Evolutionary conservation across 2,797 vertebrate species (phyloP).

Genomic region (Syndactyla subalaris): DNA sequence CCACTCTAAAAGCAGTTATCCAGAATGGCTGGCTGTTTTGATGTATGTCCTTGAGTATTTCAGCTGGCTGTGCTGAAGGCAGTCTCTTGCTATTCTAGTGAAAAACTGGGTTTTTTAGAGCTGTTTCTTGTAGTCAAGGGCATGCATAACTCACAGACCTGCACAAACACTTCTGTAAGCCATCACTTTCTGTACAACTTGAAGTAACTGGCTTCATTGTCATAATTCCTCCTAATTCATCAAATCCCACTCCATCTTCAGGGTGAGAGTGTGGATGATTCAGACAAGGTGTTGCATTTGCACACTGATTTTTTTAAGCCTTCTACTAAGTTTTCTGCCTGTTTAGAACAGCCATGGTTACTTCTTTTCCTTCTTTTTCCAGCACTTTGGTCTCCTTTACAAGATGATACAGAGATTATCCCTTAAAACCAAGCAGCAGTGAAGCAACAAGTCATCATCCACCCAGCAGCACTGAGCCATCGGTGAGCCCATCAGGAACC

Average conservation of each 20-base stretch:
- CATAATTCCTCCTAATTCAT: background rate
- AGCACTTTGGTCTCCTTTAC: constrained; percentile 95
- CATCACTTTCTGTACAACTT: background rate
- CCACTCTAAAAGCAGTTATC: background rate
- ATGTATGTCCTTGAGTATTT: background rate
- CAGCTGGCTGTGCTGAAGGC: background rate
- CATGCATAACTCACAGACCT: background rate
- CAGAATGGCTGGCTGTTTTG: background rate
- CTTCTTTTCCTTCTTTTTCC: background rate
- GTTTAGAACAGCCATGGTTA: background rate
- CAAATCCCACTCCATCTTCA: background rate
- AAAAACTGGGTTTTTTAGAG: background rate
- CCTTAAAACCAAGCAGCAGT: constrained; percentile 90
- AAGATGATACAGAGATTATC: constrained; percentile 87
- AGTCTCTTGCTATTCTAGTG: background rate
- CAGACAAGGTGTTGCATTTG: background rate
- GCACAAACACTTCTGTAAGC: background rate
- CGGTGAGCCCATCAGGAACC: constrained; percentile 37
- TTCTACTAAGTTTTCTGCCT: background rate
- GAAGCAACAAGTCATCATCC: constrained; percentile 3
- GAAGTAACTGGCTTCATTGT: background rate
- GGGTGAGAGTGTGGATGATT: background rate
- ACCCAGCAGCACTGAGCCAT: constrained; percentile 48
- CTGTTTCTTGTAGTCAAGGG: background rate
- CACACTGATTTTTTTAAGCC: background rate